phyloP scores from a whole-genome alignment of 2,113 vertebrate species.

The Oostethus manadensis region DNA sequence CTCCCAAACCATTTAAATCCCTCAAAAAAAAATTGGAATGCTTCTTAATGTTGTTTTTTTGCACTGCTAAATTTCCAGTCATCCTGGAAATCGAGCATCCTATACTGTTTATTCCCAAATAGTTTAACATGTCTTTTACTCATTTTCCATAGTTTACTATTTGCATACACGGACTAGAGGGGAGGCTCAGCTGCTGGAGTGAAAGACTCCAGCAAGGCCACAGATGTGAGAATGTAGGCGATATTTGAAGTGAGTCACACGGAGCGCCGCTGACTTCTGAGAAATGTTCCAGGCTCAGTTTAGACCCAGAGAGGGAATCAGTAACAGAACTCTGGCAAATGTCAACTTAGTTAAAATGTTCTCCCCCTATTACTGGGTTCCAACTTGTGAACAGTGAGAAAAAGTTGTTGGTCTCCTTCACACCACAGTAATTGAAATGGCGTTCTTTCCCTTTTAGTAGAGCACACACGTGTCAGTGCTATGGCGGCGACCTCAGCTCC shows the following conservation, averaged over 20 bases:
- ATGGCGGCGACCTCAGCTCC: conserved; percentile 64
- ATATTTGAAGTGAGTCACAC: conserved; percentile 57
- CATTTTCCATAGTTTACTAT: conserved; percentile 4
- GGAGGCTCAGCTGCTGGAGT: conserved; percentile 6
- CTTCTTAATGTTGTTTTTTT: no score
- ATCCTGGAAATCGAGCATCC: no score
- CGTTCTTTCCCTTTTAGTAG: conserved; percentile 64
- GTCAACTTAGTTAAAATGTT: conserved; percentile 47
- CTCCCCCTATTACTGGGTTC: conserved; percentile 25
- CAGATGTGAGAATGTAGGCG: conserved; percentile 39
- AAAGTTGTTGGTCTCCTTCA: conserved; percentile 18
- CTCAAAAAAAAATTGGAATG: no score
- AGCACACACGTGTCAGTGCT: conserved; percentile 48
- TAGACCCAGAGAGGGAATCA: conserved; percentile 27
- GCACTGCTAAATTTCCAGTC: no score
- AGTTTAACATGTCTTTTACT: no score
- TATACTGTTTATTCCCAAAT: no score
- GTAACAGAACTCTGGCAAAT: conserved; percentile 55
- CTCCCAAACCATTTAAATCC: no score
- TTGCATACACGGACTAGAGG: conserved; percentile 1
- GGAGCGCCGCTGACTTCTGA: conserved; percentile 50
- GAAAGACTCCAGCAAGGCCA: conserved; percentile 7
- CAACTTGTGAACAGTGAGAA: conserved; percentile 21
- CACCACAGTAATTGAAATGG: conserved; percentile 42
- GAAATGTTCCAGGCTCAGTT: conserved; percentile 39